Evolutionary conservation across 1,140 invertebrate genomes (phyloP).

Genomic region (Hermetia illucens): DNA sequence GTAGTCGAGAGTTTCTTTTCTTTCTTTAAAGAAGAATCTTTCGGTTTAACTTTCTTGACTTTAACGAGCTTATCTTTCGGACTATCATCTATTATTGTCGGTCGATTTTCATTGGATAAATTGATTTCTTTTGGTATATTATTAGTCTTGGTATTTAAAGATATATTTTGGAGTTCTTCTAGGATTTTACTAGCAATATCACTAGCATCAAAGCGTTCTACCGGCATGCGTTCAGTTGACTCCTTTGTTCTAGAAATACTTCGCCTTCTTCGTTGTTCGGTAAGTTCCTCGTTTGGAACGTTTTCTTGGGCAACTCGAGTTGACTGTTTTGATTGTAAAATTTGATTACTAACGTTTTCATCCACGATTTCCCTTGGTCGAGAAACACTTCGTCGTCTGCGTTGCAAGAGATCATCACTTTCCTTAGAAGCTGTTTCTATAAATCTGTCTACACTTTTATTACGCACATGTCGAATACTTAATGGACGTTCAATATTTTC

Average conservation of each 20-base stretch:
- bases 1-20: neutral
- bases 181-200: conserved; percentile 24
- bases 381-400: conserved; percentile 12
- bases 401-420: neutral
- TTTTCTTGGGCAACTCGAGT: too few relatives aligned
- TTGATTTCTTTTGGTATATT: neutral
- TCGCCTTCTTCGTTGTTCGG: neutral
- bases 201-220: neutral
- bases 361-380: conserved; percentile 16
- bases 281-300: neutral
- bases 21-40: conserved; percentile 12
- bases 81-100: neutral
- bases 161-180: conserved; percentile 23
- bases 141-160: conserved; percentile 6
- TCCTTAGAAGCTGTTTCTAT: conserved; percentile 9
- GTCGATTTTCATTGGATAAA: neutral
- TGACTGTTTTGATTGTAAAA: too few relatives aligned
- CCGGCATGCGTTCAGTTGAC: neutral
- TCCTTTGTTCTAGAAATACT: conserved; percentile 8
- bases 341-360: neutral
- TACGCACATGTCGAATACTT: conserved; percentile 15
- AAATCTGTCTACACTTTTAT: conserved; percentile 24
- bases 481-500: conserved; percentile 8
- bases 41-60: conserved; percentile 20
- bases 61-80: conserved; percentile 12